Base-by-base conservation (phyloP, 1,140 invertebrate species). In the Daktulosphaira vitifoliae region DNA sequence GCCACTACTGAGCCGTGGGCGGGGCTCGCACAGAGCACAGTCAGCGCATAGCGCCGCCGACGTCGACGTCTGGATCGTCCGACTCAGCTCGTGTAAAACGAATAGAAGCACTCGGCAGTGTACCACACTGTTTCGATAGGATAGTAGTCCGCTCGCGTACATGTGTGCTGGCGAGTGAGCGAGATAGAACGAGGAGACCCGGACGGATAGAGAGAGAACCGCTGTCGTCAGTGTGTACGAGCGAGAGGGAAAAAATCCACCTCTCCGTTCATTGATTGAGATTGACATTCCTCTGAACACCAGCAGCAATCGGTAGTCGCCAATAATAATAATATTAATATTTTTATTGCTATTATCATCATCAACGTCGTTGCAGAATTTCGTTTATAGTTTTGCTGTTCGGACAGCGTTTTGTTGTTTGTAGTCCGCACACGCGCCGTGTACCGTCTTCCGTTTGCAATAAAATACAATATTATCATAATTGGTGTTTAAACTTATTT, bases 181-280 rank as follows among this genome's bases (percentile, higher is more conserved):
- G 39, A 44, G 39, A 44, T 11, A 44, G 39, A 44, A 15, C n/a
- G 39, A n/a, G 15, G n/a, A 33, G 29, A 9, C 15, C 20, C 15
- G 53, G n/a, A 13, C 54, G 54, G 39, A 56, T 25, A 44, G 54
- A 46, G 39, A 8, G 54, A 46, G 54, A 44, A 11, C 5, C 29
- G 29, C 11, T 33, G 29, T 33, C 20, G 37, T 39, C 29, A n/a
- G 51, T 53, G 29, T 16, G 9, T 6, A 2, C 51, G 18, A 53
- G 51, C 18, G 51, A 37, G 51, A 18, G 18, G 18, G 7, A 46
- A 46, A 9, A 46, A 33, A 51, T 11, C 53, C 53, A 56, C 37
- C 52, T 39, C 37, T 54, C 37, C 38, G 15, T 46, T 59, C 54
- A 59, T 59, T 59, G 54, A 59, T 59, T 59, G 42, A 46, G 54